Evolutionary conservation across 2,888 invertebrate genomes (phyloP).

Genomic region (Polia nebulosa): DNA sequence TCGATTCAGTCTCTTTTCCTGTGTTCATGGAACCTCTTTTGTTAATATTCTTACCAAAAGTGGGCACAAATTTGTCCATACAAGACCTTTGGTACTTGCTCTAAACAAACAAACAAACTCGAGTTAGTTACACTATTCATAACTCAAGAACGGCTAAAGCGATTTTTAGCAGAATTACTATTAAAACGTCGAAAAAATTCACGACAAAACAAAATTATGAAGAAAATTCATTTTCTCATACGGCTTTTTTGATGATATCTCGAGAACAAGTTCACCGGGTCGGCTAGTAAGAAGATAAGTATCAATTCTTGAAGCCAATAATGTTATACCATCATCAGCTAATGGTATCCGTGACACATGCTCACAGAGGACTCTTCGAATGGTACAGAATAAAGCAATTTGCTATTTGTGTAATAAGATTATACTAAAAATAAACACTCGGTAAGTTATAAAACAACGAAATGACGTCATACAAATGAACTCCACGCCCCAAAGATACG

Average conservation of each 20-base stretch:
- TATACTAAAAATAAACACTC: slow-evolving; percentile 32
- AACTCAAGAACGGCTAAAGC: no score
- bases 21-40: neutral
- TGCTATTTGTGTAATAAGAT: slow-evolving; percentile 15
- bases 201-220: no score
- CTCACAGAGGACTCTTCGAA: neutral
- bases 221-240: no score
- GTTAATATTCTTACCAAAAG: neutral
- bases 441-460: slow-evolving; percentile 20
- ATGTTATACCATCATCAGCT: no score
- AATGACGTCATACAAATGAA: slow-evolving; percentile 38
- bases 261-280: no score
- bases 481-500: slow-evolving; percentile 16
- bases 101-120: no score
- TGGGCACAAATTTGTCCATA: neutral
- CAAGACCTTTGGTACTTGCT: neutral
- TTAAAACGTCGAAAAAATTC: no score
- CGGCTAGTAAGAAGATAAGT: neutral
- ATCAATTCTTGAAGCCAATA: neutral
- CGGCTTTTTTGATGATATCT: no score
- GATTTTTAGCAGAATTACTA: no score
- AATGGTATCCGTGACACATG: slow-evolving; percentile 3
- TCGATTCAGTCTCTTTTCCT: no score
- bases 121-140: no score
- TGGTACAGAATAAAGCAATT: neutral